Evolutionary conservation across 2,113 vertebrate species (phyloP).

Genomic region (cattle (Bos taurus)): DNA sequence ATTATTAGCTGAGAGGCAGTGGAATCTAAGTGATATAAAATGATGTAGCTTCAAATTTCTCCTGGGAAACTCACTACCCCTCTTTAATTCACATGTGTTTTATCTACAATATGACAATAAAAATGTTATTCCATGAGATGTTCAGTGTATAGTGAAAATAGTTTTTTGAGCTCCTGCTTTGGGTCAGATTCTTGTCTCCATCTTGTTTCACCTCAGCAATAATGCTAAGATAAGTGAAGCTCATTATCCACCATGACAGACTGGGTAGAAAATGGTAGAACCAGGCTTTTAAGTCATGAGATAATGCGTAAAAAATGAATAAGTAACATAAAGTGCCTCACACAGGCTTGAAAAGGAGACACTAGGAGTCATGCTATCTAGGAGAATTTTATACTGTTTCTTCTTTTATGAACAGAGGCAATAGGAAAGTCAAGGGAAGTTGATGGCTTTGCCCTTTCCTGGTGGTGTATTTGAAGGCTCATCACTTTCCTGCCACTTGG

Average conservation of each 20-base stretch:
- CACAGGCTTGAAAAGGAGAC: not conserved
- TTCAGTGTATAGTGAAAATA: not conserved
- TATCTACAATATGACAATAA: not conserved
- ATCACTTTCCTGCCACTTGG: not conserved
- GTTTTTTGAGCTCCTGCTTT: not conserved
- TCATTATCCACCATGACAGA: not conserved
- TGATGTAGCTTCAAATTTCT: not conserved
- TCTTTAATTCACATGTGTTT: not conserved
- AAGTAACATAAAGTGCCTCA: not conserved
- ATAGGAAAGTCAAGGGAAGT: fast-evolving
- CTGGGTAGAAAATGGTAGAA: not conserved
- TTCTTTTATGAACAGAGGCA: not conserved
- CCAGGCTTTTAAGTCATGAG: not conserved
- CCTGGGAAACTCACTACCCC: fast-evolving
- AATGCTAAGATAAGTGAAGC: not conserved
- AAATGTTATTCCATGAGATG: not conserved
- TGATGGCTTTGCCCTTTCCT: not conserved
- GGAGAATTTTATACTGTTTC: not conserved
- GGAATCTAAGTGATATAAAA: not conserved
- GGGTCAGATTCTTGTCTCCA: not conserved
- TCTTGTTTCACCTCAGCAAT: not conserved
- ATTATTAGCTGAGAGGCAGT: not conserved
- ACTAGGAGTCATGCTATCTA: not conserved
- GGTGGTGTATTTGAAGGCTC: not conserved
- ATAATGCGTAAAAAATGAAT: not conserved